These are phyloP conservation scores for Euclidia mi DNA, from an alignment of 2,888 invertebrate genomes.

Conservation along the genomic window DNA sequence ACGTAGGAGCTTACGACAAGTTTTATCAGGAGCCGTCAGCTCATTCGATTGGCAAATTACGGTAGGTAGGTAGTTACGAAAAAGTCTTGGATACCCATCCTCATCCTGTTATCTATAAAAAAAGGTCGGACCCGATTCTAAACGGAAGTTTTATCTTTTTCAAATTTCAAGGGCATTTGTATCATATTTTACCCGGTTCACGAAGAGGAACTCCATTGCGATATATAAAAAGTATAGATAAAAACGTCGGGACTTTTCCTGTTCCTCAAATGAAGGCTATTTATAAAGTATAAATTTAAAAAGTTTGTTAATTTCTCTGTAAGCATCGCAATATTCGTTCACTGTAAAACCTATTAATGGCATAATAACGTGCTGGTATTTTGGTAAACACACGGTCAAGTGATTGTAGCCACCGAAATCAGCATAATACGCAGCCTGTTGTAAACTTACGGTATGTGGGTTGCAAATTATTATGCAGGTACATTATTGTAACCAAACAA, in stretches of 20 bases:
- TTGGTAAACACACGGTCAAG: background rate
- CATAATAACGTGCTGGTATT: background rate
- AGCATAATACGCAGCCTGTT: background rate
- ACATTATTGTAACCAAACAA: too few species aligned
- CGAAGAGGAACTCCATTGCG: slow-evolving; percentile 32
- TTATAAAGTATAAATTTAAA: background rate
- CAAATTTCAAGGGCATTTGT: slow-evolving; percentile 58
- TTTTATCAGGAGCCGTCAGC: slow-evolving; percentile 33
- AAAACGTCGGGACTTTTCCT: slow-evolving; percentile 9
- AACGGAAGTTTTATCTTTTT: slow-evolving; percentile 58
- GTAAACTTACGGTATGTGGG: too few species aligned
- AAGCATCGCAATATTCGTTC: background rate
- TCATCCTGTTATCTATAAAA: slow-evolving; percentile 59
- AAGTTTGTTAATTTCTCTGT: background rate
- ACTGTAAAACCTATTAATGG: background rate
- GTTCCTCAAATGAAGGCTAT: background rate
- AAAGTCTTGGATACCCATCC: slow-evolving; percentile 48
- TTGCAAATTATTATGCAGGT: too few species aligned
- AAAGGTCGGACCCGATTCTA: slow-evolving; percentile 56
- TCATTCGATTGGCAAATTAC: slow-evolving; percentile 50
- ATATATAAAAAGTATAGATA: slow-evolving; percentile 36
- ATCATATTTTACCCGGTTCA: slow-evolving; percentile 51
- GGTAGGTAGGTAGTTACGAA: slow-evolving; percentile 33
- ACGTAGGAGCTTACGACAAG: slow-evolving; percentile 23
- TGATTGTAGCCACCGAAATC: background rate